Evolutionary conservation across 2,797 vertebrate species (phyloP), one percentile per base, ranked within the genome.

Genomic region (Sparus aurata): DNA sequence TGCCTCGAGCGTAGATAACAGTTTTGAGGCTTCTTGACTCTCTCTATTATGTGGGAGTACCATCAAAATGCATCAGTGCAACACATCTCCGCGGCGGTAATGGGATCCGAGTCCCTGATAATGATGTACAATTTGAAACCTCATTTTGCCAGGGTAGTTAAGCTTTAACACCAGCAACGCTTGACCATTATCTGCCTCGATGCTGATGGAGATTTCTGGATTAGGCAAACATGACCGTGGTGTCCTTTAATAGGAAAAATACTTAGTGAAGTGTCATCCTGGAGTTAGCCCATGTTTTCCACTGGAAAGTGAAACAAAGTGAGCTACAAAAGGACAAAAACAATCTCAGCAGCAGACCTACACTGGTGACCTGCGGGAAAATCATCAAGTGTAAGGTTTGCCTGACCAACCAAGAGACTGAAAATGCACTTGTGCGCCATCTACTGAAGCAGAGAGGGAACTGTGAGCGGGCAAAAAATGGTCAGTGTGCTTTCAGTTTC

Each of bases 351-450:
- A 59, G 72, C 25, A 64, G 43, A 76, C 25, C n/a, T 18, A 3
- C 64, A 16, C 43, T 65, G 74, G 79, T 69, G 78, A 84, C 67
- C 75, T 70, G 62, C 43, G 55, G 68, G 52, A 68, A n/a, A 50
- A 85, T 73, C 65, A 65, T 59, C 49, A 72, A 45, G 52, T 55
- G 16, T 80, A 70, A 69, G 22, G 60, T 61, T 76, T 49, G 43
- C 45, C 23, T 17, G 23, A 12, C 17, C 59, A 30, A 27, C 20
- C 41, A 10, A 50, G 59, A 17, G 23, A 34, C 38, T 52, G 45
- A 55, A 73, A 73, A 74, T 69, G 65, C 69, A 20, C 87, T 83
- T 85, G 80, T 87, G 89, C 87, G 84, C 93, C 94, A 93, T 91
- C 94, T 95, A 76, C 86, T 94, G 94, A 86, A 73, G 10, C 57